Base-by-base conservation (phyloP, 2,888 invertebrate genomes). In the Caenorhabditis sp. region DNA sequence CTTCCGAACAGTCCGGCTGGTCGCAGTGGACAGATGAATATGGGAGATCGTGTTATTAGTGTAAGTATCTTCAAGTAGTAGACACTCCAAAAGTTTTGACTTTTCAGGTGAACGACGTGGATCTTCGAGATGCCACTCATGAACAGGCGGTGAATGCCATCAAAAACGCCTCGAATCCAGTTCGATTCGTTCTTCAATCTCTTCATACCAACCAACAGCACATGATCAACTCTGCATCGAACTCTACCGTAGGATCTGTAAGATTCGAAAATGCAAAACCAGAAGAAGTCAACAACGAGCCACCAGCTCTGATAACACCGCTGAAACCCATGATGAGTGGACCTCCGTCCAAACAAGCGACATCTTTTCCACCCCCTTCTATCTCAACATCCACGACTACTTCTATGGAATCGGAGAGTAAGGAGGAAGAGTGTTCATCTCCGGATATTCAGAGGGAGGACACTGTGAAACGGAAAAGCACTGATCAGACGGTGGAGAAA, bases 141-240 rank as follows among this genome's bases (percentile, higher is more conserved):
- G 97, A 97, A 92, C 94, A 95, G 88, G 98, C 98, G 1, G 97
- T 99, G 14, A 95, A 96, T 93, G 95, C 96, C 12, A 98, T 99
- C 92, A 95, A 96, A 92, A 95, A 95, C 72, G 96, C 98, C 22
- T 95, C 95, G 26, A 96, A 96, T 92, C 95, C 95, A 69, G 96
- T 99, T 85, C 95, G 95, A 41, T 95, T 99, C 91, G 95, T 97
- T 49, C 96, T 98, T 59, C 98, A 98, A 94, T 95, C 95, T 77
- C 93, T 96, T 86, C 92, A 92, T 75, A 89, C 88, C 12, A 86
- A 87, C 31, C 85, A 80, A 54, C 87, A 85, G 26, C 64, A 86
- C 44, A 86, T 87, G 86, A 86, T 86, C 66, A 86, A 83, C 38
- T 87, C 87, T 7, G 86, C 87, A 8, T 89, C 88, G 12, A 85